These are phyloP conservation scores for Temnothorax ravouxi DNA, from an alignment of 2,888 invertebrate genomes.

Conservation along the genomic window DNA sequence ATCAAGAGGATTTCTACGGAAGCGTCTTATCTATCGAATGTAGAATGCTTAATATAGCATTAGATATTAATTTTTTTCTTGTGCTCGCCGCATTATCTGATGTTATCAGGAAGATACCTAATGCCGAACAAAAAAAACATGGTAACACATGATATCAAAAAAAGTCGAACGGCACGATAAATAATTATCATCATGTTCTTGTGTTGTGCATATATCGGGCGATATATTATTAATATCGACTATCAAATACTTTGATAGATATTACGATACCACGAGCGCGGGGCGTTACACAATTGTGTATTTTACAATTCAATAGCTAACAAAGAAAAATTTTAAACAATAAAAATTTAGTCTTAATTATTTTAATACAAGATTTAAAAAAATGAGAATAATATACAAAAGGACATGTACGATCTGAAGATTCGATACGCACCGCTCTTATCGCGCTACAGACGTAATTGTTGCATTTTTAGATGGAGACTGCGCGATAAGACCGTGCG, in stretches of 20 bases:
- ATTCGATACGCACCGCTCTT: not conserved
- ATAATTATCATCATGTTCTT: not conserved
- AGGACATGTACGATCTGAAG: not conserved
- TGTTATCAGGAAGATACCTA: conserved; percentile 31
- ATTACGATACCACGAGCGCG: not conserved
- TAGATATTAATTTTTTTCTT: not conserved
- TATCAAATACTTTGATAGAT: not conserved
- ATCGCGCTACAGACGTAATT: not conserved
- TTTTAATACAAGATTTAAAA: not conserved
- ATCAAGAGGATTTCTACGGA: not conserved
- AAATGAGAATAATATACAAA: not conserved
- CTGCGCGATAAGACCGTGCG: not conserved
- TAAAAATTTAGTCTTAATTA: not conserved
- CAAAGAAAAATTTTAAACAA: not conserved
- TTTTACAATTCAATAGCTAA: not conserved
- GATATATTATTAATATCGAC: not conserved
- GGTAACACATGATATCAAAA: conserved; percentile 25
- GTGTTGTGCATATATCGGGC: not conserved
- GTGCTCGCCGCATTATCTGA: not conserved
- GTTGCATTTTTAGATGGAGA: not conserved
- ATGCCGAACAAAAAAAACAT: conserved; percentile 8
- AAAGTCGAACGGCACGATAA: not conserved
- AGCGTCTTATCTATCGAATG: not conserved
- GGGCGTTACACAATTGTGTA: not conserved
- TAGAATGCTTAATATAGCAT: not conserved